Evolutionary conservation across 2,113 vertebrate species (phyloP).

Genomic region (Hyla sarda): DNA sequence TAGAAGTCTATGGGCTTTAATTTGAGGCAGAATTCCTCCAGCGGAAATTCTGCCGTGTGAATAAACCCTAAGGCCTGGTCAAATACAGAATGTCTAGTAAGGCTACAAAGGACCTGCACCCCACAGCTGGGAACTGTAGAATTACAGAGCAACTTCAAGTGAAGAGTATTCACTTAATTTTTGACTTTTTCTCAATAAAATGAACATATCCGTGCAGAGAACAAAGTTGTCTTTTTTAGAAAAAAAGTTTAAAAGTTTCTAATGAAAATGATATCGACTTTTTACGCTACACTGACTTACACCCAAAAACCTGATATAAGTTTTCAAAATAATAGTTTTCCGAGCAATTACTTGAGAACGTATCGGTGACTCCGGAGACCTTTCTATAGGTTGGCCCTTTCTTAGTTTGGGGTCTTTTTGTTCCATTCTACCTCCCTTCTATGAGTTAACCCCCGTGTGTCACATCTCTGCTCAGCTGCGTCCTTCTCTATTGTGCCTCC

Average conservation of each 20-base stretch:
- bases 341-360: background rate
- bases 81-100: too few species aligned
- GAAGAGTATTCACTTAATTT: too few species aligned
- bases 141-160: too few species aligned
- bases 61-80: too few species aligned
- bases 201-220: too few species aligned
- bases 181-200: too few species aligned
- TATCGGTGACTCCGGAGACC: background rate
- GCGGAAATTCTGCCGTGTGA: too few species aligned
- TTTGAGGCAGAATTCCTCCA: too few species aligned
- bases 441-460: background rate
- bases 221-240: too few species aligned
- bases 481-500: background rate
- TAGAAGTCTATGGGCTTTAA: too few species aligned
- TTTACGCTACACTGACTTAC: background rate
- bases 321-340: background rate
- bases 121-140: too few species aligned
- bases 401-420: background rate
- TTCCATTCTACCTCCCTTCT: background rate
- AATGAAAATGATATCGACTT: background rate
- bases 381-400: background rate
- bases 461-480: background rate
- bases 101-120: too few species aligned
- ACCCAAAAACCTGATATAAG: background rate
- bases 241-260: background rate